Base-by-base conservation (phyloP, 2,113 vertebrate genomes). In the Passer domesticus region DNA sequence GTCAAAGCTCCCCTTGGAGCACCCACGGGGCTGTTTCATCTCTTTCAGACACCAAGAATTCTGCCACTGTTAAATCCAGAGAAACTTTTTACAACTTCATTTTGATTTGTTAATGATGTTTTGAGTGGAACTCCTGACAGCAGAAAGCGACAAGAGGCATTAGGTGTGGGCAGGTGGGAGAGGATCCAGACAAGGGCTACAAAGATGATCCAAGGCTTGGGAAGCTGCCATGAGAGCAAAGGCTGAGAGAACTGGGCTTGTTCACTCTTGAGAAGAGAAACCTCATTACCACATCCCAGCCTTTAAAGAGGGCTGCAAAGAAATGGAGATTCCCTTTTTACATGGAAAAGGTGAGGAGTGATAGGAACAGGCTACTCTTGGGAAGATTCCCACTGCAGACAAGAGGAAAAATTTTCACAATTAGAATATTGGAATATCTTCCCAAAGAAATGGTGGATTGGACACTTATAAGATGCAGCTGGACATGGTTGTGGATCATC, bases 321-420 rank as follows among this genome's bases (percentile, higher is more conserved):
- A 31, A 30, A 72, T 66, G 15, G 59, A 75, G 2, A 41, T 6
- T 41, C 33, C 23, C 3, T 39, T 53, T 53, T 13, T 5, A 18
- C 3, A 39, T 25, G n/a, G 39, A 53, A 75, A 30, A 82, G 10
- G 37, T 1, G 2, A 67, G 24, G 27, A 23, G 23, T 30, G 23
- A 53, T 39, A 24, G 28, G n/a, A 60, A 21, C 7, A 30, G 4
- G 4, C 24, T 10, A 21, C 10, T 20, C 14, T 21, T 9, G 33
- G 37, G 24, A 67, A 67, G 44, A 46, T 44, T 67, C 19, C 0
- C 0, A 9, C 0, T 59, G 23, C 23, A 53, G 13, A 41, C 4
- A 66, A 46, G 11, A 28, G 19, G 39, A 67, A 75, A n/a, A 75
- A 2, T 17, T 59, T 44, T n/a, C n/a, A 30, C 13, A 39, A 3